Evolutionary conservation across 2,888 invertebrate species (phyloP).

Genomic region (Barypeithes pellucidus): DNA sequence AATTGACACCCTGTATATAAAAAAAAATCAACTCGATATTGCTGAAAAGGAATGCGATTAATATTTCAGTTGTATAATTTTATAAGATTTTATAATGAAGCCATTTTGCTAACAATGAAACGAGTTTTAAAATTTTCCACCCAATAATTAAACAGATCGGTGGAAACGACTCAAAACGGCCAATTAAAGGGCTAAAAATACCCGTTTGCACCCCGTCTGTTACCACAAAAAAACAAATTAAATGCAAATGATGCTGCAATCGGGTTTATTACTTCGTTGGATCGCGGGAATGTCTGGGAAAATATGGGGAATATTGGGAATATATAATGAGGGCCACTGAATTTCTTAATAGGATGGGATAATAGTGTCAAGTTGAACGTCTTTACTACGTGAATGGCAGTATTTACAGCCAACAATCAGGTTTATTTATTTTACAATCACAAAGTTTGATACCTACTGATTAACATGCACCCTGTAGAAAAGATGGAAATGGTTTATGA

Average conservation of each 20-base stretch:
- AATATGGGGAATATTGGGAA: neutral
- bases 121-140: slow-evolving; percentile 21
- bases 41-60: neutral
- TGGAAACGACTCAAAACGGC: slow-evolving; percentile 17
- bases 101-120: neutral
- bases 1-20: too few species aligned
- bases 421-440: too few species aligned
- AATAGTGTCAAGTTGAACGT: too few species aligned
- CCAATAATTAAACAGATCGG: slow-evolving; percentile 25
- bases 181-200: slow-evolving; percentile 29
- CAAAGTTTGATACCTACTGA: too few species aligned
- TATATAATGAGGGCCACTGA: too few species aligned
- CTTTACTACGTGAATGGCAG: too few species aligned
- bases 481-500: too few species aligned
- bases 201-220: slow-evolving; percentile 24
- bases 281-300: neutral
- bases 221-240: slow-evolving; percentile 32
- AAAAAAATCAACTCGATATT: too few species aligned
- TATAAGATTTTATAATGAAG: neutral
- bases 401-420: too few species aligned
- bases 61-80: neutral
- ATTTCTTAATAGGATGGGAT: too few species aligned
- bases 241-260: slow-evolving; percentile 30
- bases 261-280: slow-evolving; percentile 2
- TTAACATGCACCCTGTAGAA: too few species aligned